phyloP scores from a whole-genome alignment of 2,113 vertebrate species.

The Leptocoma aspasia region DNA sequence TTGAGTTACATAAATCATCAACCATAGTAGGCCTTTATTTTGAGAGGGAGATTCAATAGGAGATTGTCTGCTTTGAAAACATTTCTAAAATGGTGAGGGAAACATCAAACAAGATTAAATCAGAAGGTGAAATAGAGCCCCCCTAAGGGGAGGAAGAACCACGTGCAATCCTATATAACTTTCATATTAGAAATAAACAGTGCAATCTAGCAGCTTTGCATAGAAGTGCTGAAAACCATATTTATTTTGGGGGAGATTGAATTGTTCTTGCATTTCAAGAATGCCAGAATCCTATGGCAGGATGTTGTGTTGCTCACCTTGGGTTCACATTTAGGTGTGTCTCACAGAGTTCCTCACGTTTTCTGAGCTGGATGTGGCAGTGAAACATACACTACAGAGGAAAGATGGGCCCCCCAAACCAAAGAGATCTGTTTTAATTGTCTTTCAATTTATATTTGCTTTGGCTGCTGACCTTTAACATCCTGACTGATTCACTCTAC shows the following conservation, averaged over 20 bases:
- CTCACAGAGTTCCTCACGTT: not conserved
- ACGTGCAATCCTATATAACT: not conserved
- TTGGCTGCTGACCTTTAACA: not conserved
- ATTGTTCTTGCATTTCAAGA: not conserved
- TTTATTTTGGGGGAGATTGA: not conserved
- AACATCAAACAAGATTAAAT: constrained; percentile 31
- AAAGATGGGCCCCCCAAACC: not conserved
- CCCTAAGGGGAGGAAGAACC: not conserved
- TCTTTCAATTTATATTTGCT: not conserved
- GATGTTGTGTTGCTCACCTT: not conserved
- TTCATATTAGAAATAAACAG: not conserved
- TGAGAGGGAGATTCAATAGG: not conserved
- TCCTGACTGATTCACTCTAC: not conserved
- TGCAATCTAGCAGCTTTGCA: not conserved
- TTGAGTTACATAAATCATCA: constrained; percentile 36
- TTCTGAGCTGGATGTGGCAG: not conserved
- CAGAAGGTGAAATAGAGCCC: constrained; percentile 14
- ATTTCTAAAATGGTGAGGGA: not conserved
- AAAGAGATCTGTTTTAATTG: not conserved
- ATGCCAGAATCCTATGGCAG: not conserved
- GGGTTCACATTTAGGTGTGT: not conserved
- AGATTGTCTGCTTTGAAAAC: constrained; percentile 23
- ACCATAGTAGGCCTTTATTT: constrained; percentile 13
- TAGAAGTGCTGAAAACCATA: not conserved
- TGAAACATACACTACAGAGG: not conserved